Evolutionary conservation across 2,113 vertebrate species (phyloP).

Genomic region (Lynx canadensis): DNA sequence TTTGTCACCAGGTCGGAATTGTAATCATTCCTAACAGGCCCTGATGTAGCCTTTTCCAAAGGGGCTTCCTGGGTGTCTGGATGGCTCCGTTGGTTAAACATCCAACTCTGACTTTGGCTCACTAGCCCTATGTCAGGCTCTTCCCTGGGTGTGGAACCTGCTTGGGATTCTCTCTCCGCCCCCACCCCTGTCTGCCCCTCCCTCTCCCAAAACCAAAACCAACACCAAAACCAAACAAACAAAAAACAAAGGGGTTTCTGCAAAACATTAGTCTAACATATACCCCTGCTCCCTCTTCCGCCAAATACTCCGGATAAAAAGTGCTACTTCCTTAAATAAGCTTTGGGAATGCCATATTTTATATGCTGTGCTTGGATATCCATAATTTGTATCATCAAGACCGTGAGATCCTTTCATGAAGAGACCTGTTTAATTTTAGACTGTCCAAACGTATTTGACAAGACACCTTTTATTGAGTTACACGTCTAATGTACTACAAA

Average conservation of each 20-base stretch:
- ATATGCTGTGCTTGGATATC: neutral
- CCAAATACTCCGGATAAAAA: conserved; percentile 3
- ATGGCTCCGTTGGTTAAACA: no score
- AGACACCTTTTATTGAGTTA: neutral
- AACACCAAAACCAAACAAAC: no score
- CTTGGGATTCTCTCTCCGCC: no score
- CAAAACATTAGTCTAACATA: neutral
- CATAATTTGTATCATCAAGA: conserved; percentile 1
- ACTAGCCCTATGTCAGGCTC: no score
- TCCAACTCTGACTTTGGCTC: no score
- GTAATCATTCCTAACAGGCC: neutral
- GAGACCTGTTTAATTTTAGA: neutral
- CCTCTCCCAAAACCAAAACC: no score
- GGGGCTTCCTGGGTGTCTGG: neutral
- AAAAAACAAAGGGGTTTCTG: neutral
- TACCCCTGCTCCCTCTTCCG: neutral
- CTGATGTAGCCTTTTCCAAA: neutral
- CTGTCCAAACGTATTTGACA: neutral
- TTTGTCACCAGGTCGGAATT: neutral
- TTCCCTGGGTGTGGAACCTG: no score
- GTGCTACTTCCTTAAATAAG: neutral
- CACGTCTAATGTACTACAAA: neutral
- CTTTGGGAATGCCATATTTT: neutral
- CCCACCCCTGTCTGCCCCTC: no score
- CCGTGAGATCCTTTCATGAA: neutral